Evolutionary conservation across 2,797 vertebrate species (phyloP).

Genomic region (Limnodromus scolopaceus): DNA sequence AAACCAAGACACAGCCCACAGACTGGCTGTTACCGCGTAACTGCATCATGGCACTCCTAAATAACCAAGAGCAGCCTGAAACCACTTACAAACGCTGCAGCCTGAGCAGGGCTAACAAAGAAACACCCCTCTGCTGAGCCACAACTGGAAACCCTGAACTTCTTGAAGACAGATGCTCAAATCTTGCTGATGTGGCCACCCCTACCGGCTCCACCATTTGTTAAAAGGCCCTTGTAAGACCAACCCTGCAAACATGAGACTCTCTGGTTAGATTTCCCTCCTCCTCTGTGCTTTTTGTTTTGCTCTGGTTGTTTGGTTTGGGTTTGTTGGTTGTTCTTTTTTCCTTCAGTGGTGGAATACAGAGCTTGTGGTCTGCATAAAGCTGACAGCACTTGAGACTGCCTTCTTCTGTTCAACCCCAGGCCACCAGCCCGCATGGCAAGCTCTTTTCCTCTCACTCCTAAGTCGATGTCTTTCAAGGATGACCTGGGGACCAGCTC

Average conservation of each 20-base stretch:
- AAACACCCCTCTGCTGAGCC: neutral
- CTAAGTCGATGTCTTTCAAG: neutral
- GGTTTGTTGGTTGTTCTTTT: neutral
- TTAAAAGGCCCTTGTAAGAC: neutral
- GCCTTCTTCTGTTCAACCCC: neutral
- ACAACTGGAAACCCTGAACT: neutral
- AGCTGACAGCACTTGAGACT: neutral
- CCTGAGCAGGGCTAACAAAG: neutral
- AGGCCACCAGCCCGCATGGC: neutral
- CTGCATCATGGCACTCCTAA: neutral
- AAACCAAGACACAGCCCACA: neutral
- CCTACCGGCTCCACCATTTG: fast-evolving
- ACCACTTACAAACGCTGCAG: neutral
- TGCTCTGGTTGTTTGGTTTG: neutral
- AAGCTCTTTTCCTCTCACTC: neutral
- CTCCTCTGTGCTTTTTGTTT: neutral
- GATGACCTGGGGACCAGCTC: neutral
- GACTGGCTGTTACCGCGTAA: neutral
- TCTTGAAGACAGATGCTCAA: neutral
- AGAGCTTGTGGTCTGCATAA: neutral
- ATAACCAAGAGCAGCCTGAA: neutral
- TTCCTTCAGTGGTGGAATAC: neutral
- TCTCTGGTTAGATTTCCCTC: neutral
- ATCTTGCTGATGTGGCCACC: neutral
- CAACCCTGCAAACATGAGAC: neutral